Evolutionary conservation across 1,140 invertebrate genomes (phyloP).

Genomic region (Lycorma delicatula): DNA sequence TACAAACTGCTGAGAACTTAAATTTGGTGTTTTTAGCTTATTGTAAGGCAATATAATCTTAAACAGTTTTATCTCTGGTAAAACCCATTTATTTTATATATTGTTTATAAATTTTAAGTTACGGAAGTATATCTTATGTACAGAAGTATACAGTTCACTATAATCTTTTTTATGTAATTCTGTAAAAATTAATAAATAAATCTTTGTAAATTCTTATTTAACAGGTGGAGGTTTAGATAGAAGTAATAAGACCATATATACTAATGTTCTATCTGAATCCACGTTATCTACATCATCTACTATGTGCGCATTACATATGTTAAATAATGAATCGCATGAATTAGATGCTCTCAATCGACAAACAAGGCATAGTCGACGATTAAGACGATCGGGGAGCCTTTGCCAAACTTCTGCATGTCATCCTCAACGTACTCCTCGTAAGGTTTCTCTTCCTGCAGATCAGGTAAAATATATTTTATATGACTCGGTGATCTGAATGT

Average conservation of each 20-base stretch:
- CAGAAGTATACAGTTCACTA: too few relatives aligned
- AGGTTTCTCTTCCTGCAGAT: conserved; percentile 17
- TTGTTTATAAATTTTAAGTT: too few relatives aligned
- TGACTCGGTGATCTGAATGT: too few relatives aligned
- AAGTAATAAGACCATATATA: conserved; percentile 21
- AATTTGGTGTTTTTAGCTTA: too few relatives aligned
- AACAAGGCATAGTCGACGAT: conserved; percentile 8
- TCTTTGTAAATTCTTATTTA: background rate
- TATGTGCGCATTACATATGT: conserved; percentile 20
- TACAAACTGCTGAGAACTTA: too few relatives aligned
- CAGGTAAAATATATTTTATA: too few relatives aligned
- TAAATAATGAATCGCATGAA: conserved; percentile 23
- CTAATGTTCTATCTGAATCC: conserved; percentile 24
- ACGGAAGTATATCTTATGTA: too few relatives aligned
- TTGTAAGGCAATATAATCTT: too few relatives aligned
- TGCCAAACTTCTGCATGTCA: conserved; percentile 9
- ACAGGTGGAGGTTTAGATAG: background rate
- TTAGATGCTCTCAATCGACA: conserved; percentile 22
- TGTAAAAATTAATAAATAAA: background rate
- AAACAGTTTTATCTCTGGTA: too few relatives aligned
- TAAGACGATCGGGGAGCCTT: conserved; percentile 18
- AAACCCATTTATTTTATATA: too few relatives aligned
- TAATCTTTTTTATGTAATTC: too few relatives aligned
- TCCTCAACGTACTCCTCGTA: conserved; percentile 2
- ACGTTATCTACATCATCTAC: conserved; percentile 24